Conservation (phyloP, 2,113 vertebrate genomes). For the Phaethon lepturus region DNA sequence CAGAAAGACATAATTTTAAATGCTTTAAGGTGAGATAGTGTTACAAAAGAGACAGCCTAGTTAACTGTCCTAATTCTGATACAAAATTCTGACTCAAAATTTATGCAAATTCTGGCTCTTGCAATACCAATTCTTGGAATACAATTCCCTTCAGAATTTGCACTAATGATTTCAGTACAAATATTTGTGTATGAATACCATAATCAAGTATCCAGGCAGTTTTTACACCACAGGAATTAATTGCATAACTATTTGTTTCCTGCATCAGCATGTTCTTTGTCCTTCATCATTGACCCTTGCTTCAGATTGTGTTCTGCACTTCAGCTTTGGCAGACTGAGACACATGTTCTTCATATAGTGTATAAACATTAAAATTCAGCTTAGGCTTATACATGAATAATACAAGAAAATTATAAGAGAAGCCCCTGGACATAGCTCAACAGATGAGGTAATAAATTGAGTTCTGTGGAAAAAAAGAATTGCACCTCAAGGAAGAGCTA, state of each 20-base stretch:
- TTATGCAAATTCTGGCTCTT: background rate
- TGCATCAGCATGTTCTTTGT: background rate
- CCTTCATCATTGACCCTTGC: background rate
- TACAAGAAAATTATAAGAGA: background rate
- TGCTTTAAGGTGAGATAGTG: background rate
- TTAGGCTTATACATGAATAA: background rate
- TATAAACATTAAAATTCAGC: conserved; percentile 6
- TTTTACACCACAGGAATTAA: background rate
- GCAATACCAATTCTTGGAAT: background rate
- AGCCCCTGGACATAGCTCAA: background rate
- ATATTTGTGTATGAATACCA: background rate
- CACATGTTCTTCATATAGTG: background rate
- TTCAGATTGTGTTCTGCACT: background rate
- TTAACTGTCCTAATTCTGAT: background rate
- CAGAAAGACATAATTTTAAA: background rate
- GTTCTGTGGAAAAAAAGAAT: background rate
- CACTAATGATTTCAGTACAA: background rate
- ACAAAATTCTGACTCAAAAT: background rate
- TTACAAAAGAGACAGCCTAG: background rate
- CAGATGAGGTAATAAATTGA: background rate
- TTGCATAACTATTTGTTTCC: background rate
- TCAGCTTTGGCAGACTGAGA: background rate
- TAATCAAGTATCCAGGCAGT: background rate
- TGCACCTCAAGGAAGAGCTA: background rate
- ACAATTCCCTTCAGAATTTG: background rate